A percentile compares a stretch with the other conserved stretches of the same genome.
phyloP scores from a whole-genome alignment of 2,888 invertebrate genomes.

The Apeira syringaria region DNA sequence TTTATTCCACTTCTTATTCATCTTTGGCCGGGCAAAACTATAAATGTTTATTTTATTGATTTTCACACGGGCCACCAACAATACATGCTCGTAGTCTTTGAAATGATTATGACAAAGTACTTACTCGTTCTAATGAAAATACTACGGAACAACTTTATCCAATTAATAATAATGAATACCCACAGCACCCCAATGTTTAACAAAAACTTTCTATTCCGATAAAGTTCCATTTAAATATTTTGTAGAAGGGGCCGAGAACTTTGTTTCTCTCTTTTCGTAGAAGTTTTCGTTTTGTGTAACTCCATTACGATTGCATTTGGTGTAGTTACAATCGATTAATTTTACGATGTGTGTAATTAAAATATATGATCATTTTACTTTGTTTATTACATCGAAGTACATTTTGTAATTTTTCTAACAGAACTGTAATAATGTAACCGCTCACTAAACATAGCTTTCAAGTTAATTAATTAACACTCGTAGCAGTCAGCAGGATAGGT shows the following conservation, averaged over 20 bases:
- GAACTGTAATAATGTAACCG: slow-evolving; percentile 20
- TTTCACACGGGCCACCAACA: slow-evolving; percentile 72
- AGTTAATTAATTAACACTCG: slow-evolving; percentile 29
- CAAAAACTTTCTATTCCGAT: slow-evolving; percentile 66
- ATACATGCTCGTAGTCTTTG: slow-evolving; percentile 50
- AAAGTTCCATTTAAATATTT: slow-evolving; percentile 62
- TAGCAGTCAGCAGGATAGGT: slow-evolving; percentile 18
- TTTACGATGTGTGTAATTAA: slow-evolving; percentile 73
- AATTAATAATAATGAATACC: slow-evolving; percentile 74
- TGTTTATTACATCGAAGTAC: slow-evolving; percentile 20
- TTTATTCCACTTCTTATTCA: slow-evolving; percentile 1
- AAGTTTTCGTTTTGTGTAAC: slow-evolving; percentile 47
- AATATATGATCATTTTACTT: slow-evolving; percentile 36
- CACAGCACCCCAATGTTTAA: slow-evolving; percentile 61
- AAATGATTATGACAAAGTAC: slow-evolving; percentile 60
- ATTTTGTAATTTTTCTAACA: slow-evolving; percentile 29
- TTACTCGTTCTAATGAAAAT: slow-evolving; percentile 58
- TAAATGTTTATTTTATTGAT: slow-evolving; percentile 80
- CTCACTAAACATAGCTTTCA: slow-evolving; percentile 24
- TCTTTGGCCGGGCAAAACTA: slow-evolving; percentile 48
- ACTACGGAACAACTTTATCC: slow-evolving; percentile 67
- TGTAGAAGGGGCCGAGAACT: slow-evolving; percentile 57
- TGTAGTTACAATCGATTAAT: slow-evolving; percentile 66
- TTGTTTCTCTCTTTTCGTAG: slow-evolving; percentile 47
- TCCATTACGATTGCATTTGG: slow-evolving; percentile 55